phyloP scores from a whole-genome alignment of 2,797 vertebrate species.

The Lophius americanus region DNA sequence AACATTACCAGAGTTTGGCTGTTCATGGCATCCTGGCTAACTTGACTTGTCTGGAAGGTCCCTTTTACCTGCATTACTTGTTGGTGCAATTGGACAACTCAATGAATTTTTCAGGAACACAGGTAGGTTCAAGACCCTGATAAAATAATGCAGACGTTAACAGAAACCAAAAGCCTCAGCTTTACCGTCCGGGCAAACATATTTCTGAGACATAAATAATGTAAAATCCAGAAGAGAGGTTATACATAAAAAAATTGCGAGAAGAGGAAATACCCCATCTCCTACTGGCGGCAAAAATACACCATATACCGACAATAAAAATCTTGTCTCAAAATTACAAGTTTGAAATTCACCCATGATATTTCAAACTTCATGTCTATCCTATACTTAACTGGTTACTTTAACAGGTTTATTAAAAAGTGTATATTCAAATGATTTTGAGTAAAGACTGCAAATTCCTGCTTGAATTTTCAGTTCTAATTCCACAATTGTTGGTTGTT shows the following conservation, averaged over 20 bases:
- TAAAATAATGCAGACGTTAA: constrained; percentile 51
- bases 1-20: constrained; percentile 28
- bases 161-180: constrained; percentile 45
- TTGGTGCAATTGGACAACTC: constrained; percentile 43
- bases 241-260: constrained; percentile 51
- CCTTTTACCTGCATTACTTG: constrained; percentile 59
- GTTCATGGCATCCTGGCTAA: constrained; percentile 26
- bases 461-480: too few species aligned
- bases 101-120: constrained; percentile 63
- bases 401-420: neutral
- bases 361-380: neutral
- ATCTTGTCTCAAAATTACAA: neutral
- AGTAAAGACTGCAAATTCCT: too few species aligned
- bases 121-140: constrained; percentile 51
- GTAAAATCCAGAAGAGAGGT: constrained; percentile 49
- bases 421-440: neutral
- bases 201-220: constrained; percentile 68
- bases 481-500: neutral
- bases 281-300: constrained; percentile 10
- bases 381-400: constrained; percentile 2
- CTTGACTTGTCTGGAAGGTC: constrained; percentile 29
- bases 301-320: constrained; percentile 10
- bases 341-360: neutral
- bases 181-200: constrained; percentile 35
- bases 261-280: constrained; percentile 31